Base-by-base conservation (phyloP, 2,888 invertebrate species). In the Conomelus anceps region DNA sequence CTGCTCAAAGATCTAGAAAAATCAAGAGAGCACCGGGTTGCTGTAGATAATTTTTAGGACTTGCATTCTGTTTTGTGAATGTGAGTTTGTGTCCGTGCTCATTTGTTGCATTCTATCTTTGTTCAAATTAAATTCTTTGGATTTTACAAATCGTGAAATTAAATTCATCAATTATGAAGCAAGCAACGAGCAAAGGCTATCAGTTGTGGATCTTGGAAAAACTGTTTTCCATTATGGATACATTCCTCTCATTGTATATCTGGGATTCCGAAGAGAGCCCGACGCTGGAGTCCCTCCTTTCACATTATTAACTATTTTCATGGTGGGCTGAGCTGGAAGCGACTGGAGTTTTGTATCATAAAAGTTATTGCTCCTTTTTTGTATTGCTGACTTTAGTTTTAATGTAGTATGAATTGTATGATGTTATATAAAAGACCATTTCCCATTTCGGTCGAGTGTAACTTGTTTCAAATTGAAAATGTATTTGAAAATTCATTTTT, bases 251-350 rank as follows among this genome's bases (percentile, higher is more conserved):
- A 95, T 96, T 24, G 92, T 96, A 22, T 96, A 95, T 93, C 93
- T 96, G 93, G 96, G 96, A 90, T 96, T 96, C 91, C 94, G 93
- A 91, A 95, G 95, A 92, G 96, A 96, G 24, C 94, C 96, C 23
- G 96, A 96, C 92, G 95, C 95, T 34, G 96, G 96, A 9, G 95
- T 95, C 95, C 96, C 96, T n/a, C 94, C 95, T 89, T 93, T 95
- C 88, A 92, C 94, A 11, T 22, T 95, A 22, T 92, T 94, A 91
- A 95, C n/a, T 63, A 63, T 63, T 63, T 63, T 63, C 63, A 63
- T 63, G 63, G 63, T 63, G 63, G 63, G 63, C 63, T 63, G 63
- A 63, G 63, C n/a, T 34, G 34, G 34, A 34, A 34, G 17, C 34
- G 17, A 34, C 63, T 63, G 63, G 63, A 63, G 63, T 3, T 63